These are phyloP conservation scores for Anseranas semipalmata DNA, from an alignment of 2,113 vertebrate genomes.

Conservation along the genomic window DNA sequence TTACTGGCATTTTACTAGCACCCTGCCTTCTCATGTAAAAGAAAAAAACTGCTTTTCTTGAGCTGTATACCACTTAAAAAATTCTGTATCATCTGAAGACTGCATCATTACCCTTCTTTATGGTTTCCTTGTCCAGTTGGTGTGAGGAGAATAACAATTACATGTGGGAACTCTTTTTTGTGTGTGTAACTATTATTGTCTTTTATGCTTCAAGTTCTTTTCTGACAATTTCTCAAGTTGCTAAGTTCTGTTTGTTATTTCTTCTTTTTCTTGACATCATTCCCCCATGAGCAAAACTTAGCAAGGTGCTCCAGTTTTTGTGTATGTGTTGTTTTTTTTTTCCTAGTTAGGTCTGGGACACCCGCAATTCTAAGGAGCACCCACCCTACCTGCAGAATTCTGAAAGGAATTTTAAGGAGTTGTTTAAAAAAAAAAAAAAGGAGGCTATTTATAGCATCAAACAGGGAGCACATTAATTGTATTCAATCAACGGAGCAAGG, in stretches of 20 bases:
- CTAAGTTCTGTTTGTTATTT: background rate
- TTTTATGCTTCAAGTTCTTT: background rate
- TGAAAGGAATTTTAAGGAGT: background rate
- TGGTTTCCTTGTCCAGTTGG: background rate
- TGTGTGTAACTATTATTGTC: background rate
- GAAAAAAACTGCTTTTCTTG: background rate
- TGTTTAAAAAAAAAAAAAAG: background rate
- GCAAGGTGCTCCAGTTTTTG: background rate
- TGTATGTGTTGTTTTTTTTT: background rate
- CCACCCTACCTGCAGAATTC: background rate
- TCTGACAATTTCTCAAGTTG: background rate
- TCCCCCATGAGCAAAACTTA: background rate
- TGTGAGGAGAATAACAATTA: background rate
- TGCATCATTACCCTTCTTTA: background rate
- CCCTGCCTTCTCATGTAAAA: background rate
- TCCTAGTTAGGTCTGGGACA: background rate
- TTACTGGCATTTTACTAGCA: background rate
- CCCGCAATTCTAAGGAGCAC: background rate
- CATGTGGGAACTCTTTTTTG: background rate
- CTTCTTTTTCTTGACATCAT: background rate
- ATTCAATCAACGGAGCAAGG: background rate
- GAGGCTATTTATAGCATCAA: background rate
- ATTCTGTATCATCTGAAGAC: background rate
- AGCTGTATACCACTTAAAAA: background rate
- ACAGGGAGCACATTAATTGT: background rate